Conservation (phyloP, 2,797 vertebrate species). For the Myotis pilosus region DNA sequence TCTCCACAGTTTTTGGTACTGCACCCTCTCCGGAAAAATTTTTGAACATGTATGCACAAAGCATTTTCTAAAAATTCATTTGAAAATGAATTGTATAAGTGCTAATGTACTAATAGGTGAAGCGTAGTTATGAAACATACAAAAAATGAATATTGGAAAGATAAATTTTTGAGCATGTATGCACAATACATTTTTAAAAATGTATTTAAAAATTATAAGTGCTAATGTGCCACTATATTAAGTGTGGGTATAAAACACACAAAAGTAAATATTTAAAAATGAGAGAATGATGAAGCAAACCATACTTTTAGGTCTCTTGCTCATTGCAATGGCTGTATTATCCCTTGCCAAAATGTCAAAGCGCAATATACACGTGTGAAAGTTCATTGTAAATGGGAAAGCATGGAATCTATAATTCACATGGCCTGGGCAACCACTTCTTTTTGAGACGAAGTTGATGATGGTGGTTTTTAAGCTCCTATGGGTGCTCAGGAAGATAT, state of each 20-base stretch:
- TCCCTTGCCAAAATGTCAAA: background rate
- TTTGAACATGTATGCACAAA: background rate
- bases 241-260: background rate
- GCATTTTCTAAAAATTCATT: background rate
- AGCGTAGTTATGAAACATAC: background rate
- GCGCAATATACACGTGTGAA: fast-evolving
- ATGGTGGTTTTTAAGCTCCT: background rate
- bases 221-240: background rate
- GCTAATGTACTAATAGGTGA: background rate
- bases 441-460: background rate
- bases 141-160: background rate
- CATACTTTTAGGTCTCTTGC: background rate
- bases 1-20: background rate
- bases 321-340: background rate
- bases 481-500: fast-evolving
- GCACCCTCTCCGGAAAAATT: background rate
- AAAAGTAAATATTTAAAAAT: background rate
- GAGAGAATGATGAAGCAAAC: background rate
- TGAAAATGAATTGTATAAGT: background rate
- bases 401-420: background rate
- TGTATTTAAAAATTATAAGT: background rate
- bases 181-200: background rate
- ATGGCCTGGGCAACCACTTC: background rate
- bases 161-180: background rate
- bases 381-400: background rate